Evolutionary conservation across 2,113 vertebrate genomes (phyloP).

Genomic region (Camelus dromedarius): DNA sequence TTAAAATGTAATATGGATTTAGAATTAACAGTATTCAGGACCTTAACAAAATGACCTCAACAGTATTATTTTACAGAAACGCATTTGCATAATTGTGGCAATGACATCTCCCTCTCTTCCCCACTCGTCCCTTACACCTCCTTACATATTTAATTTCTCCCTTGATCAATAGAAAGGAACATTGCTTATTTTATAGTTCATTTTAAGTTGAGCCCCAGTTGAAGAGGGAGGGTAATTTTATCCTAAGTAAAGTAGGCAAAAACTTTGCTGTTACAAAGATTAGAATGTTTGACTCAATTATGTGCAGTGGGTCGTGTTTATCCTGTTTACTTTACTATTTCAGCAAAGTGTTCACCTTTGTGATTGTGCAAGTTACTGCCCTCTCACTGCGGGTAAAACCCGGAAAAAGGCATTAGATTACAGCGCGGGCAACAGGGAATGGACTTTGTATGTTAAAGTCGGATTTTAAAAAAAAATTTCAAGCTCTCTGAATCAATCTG

Average conservation of each 20-base stretch:
- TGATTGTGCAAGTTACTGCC: not conserved
- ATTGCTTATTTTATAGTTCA: conserved; percentile 25
- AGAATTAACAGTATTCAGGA: conserved; percentile 83
- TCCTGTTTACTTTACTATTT: not conserved
- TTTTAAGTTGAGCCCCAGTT: not conserved
- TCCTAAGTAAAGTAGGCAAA: not conserved
- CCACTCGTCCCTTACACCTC: not conserved
- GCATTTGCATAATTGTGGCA: conserved; percentile 78
- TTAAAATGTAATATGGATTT: conserved; percentile 86
- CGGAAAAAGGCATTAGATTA: not conserved
- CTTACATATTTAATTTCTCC: conserved; percentile 37
- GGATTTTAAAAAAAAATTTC: not conserved
- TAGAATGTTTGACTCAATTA: not conserved
- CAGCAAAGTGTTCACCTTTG: not conserved
- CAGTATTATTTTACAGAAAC: conserved; percentile 68
- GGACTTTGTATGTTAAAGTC: not conserved
- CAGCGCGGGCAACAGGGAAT: not conserved
- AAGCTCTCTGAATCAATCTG: not conserved
- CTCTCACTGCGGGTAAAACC: not conserved
- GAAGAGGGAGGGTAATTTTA: conserved; percentile 31
- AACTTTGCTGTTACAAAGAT: not conserved
- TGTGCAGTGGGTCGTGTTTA: not conserved
- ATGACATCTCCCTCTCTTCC: conserved; percentile 40
- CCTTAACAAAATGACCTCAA: conserved; percentile 83
- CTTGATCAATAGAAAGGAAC: conserved; percentile 19